Evolutionary conservation across 2,888 invertebrate species (phyloP), one percentile per base, ranked within the genome.

Genomic region (Peribatodes rhomboidaria): DNA sequence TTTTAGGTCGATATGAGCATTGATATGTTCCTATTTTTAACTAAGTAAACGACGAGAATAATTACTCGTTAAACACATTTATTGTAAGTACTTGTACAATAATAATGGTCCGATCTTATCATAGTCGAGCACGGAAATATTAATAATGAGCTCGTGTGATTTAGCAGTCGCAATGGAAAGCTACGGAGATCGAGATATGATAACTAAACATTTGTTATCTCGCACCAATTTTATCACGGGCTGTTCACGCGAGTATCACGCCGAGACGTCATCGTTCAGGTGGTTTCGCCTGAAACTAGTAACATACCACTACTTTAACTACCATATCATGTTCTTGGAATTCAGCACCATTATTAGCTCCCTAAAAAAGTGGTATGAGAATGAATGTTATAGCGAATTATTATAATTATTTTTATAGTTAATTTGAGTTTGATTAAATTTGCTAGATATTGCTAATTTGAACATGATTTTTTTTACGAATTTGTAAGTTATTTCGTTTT

Each of bases 131-230:
- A 63, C 44, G 55, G 41, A 61, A 57, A 61, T 54, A 46, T 61
- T 52, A 54, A 39, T 49, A 61, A 49, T n/a, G 42, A 54, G 54
- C 44, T 58, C 66, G 46, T 53, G 47, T 61, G 49, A 55, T 50
- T 62, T 66, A 54, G 69, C 53, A 67, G 31, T 49, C n/a, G 47
- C 49, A 55, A 68, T 67, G 79, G 81, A 82, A 82, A 79, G 66
- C 61, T 79, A 79, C 75, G 52, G 46, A 74, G 68, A 76, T 77
- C 64, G 58, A 72, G 76, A 78, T 75, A 77, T 72, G 78, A 80
- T 79, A 76, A 54, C 35, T 47, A 60, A 65, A 67, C 20, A 59
- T 54, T 65, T 63, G 67, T 68, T 69, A 73, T 72, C 69, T 65
- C 9, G 57, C 50, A 52, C 46, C 41, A 52, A 52, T 52, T 39